phyloP scores from a whole-genome alignment of 2,888 invertebrate species.

The Folsomia manolachei region DNA sequence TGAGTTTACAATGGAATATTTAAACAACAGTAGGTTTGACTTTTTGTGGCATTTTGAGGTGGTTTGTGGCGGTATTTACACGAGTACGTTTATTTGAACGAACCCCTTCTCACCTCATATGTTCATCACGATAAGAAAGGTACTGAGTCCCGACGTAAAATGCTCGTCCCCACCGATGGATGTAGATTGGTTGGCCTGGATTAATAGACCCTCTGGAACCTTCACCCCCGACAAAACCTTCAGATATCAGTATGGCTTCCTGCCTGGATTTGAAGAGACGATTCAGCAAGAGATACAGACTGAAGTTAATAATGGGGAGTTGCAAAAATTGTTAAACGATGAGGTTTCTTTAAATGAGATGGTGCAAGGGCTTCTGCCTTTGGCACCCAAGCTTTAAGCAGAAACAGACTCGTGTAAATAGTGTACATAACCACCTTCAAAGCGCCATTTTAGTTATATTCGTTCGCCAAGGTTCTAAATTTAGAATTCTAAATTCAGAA shows the following conservation, averaged over 20 bases:
- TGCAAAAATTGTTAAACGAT: neutral
- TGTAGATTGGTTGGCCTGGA: neutral
- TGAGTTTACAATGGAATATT: too few relatives aligned
- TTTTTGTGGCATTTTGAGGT: too few relatives aligned
- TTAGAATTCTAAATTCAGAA: too few relatives aligned
- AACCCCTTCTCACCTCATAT: too few relatives aligned
- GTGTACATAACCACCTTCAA: neutral
- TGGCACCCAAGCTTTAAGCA: neutral
- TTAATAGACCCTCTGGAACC: neutral
- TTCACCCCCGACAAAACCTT: neutral
- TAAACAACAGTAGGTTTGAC: too few relatives aligned
- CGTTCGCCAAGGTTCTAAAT: too few relatives aligned
- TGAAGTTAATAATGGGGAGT: neutral
- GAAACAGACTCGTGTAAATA: neutral
- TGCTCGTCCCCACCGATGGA: too few relatives aligned
- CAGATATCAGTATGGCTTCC: neutral
- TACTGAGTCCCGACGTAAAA: too few relatives aligned
- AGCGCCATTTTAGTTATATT: too few relatives aligned
- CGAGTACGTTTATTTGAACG: too few relatives aligned
- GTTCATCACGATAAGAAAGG: too few relatives aligned
- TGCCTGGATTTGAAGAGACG: neutral
- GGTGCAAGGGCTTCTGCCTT: neutral
- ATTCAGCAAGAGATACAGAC: neutral
- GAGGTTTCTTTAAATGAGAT: neutral
- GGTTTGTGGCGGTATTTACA: too few relatives aligned